Percentiles rank a stretch among this genome's conserved stretches.
Evolutionary conservation across 2,113 vertebrate genomes (phyloP).

Genomic region (Phocoena phocoena): DNA sequence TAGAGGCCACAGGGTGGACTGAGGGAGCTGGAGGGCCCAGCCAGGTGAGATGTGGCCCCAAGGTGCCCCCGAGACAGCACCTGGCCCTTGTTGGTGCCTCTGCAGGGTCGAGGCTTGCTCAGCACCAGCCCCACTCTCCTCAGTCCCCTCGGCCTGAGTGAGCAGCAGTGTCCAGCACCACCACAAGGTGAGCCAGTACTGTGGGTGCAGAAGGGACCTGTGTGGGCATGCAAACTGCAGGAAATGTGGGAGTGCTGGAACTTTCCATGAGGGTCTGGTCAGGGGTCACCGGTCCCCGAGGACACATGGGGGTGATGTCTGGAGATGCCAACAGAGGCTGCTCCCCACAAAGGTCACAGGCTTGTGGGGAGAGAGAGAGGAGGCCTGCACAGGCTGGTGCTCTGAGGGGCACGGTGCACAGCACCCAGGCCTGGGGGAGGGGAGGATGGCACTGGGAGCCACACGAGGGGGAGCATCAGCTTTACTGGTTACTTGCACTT

Average conservation of each 20-base stretch:
- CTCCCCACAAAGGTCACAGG: neutral
- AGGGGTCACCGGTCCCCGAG: neutral
- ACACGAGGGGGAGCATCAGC: neutral
- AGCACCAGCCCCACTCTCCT: neutral
- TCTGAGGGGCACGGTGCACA: neutral
- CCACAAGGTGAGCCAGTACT: neutral
- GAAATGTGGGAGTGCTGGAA: neutral
- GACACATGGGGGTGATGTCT: neutral
- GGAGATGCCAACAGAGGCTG: neutral
- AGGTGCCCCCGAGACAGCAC: neutral
- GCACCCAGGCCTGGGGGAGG: neutral
- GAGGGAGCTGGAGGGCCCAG: neutral
- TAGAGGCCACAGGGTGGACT: neutral
- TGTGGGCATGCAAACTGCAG: neutral
- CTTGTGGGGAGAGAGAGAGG: neutral
- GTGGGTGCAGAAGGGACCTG: neutral
- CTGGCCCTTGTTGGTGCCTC: neutral
- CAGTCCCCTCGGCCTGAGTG: neutral
- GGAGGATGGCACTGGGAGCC: neutral
- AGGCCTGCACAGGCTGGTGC: neutral
- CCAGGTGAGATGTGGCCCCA: neutral
- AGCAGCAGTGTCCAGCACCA: neutral
- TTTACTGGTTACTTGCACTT: conserved; percentile 56
- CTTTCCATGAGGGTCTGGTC: neutral
- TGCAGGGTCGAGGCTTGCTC: neutral